Evolutionary conservation across 2,113 vertebrate species (phyloP).

Genomic region (Eleginops maclovinus): DNA sequence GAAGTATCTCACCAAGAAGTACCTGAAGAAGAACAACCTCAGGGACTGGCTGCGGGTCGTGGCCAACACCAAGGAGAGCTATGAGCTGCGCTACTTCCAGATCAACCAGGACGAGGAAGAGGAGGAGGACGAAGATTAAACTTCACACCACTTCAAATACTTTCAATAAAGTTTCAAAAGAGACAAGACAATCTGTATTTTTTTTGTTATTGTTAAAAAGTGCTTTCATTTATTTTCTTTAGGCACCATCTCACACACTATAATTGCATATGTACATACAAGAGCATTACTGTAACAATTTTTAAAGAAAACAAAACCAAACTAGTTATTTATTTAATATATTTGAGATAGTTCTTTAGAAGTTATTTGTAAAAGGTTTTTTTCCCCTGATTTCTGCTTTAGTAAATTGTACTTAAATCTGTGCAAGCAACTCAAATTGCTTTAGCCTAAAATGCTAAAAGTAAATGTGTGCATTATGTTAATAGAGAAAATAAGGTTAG

Average conservation of each 20-base stretch:
- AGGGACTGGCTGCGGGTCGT: constrained; percentile 95
- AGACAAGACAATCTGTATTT: background rate
- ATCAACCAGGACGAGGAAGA: constrained; percentile 98
- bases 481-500: background rate
- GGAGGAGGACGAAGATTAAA: constrained; percentile 96
- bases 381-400: background rate
- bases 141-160: constrained; percentile 71
- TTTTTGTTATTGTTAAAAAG: background rate
- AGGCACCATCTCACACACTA: background rate
- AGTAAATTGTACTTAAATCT: too few relatives aligned
- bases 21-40: constrained; percentile 97
- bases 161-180: constrained; percentile 81
- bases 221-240: background rate
- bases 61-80: constrained; percentile 96
- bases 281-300: background rate
- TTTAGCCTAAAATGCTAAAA: background rate
- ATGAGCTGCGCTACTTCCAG: constrained; percentile 97
- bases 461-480: background rate
- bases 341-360: too few relatives aligned
- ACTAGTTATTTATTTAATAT: too few relatives aligned
- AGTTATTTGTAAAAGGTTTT: too few relatives aligned
- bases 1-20: constrained; percentile 98
- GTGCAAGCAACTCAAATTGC: background rate
- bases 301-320: too few relatives aligned
- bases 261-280: background rate